A percentile compares a stretch with the other conserved stretches of the same genome.
phyloP scores from a whole-genome alignment of 2,888 invertebrate genomes.

The Pandemis cinnamomeana region DNA sequence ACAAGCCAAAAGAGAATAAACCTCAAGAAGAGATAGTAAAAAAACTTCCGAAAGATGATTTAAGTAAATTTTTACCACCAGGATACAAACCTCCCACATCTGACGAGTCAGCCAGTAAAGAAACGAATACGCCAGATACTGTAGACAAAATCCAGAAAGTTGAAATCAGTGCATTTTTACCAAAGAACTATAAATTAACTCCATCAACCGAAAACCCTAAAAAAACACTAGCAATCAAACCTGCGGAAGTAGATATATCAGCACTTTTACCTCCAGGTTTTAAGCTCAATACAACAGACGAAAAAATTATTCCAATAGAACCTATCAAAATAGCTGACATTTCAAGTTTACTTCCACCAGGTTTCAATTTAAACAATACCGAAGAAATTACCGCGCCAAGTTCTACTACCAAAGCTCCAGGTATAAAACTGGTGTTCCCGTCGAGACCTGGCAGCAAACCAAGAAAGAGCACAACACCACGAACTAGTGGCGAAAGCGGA shows the following conservation, averaged over 20 bases:
- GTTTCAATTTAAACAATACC: conserved; percentile 68
- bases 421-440: conserved; percentile 91
- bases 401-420: conserved; percentile 73
- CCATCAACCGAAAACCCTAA: conserved; percentile 64
- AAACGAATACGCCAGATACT: conserved; percentile 61
- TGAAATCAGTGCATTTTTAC: conserved; percentile 86
- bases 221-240: conserved; percentile 55
- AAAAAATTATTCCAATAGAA: conserved; percentile 37
- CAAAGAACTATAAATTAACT: conserved; percentile 85
- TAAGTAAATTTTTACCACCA: conserved; percentile 87
- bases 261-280: conserved; percentile 86
- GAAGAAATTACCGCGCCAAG: conserved; percentile 55
- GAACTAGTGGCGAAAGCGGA: conserved; percentile 71
- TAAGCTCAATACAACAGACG: conserved; percentile 39
- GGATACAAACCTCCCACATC: conserved; percentile 84
- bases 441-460: conserved; percentile 89
- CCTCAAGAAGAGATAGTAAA: conserved; percentile 71
- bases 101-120: conserved; percentile 59
- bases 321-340: conserved; percentile 47
- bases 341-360: conserved; percentile 75
- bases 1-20: conserved; percentile 74
- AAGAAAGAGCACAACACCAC: conserved; percentile 85
- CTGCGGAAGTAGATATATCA: conserved; percentile 79
- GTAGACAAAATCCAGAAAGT: conserved; percentile 64
- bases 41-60: conserved; percentile 82